These are phyloP conservation scores for Cygnus atratus DNA, from an alignment of 2,113 vertebrate species.

Conservation along the genomic window DNA sequence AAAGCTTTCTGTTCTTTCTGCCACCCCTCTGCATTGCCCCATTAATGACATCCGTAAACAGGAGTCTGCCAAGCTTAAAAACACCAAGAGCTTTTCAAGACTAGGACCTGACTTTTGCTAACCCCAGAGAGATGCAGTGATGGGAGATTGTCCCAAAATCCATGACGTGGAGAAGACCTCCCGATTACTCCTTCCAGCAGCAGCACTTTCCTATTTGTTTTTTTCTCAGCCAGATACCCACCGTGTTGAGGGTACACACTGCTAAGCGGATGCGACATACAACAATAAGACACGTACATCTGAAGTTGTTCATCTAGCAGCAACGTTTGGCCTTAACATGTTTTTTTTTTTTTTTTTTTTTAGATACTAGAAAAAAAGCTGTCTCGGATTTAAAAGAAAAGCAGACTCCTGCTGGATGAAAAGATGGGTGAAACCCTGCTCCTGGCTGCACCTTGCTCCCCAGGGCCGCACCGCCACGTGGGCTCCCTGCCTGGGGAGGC, in stretches of 20 bases:
- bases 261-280: background rate
- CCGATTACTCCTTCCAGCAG: background rate
- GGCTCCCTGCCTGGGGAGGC: background rate
- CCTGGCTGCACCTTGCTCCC: background rate
- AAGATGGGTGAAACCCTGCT: background rate
- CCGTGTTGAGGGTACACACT: background rate
- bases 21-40: background rate
- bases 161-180: background rate
- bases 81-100: background rate
- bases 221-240: background rate
- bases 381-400: background rate
- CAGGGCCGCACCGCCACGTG: accelerated
- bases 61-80: background rate
- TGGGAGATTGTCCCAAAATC: background rate
- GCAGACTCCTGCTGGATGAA: background rate
- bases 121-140: background rate
- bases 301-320: slow-evolving; percentile 58
- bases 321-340: slow-evolving; percentile 18
- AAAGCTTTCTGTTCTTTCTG: background rate
- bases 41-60: background rate
- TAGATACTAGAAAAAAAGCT: background rate
- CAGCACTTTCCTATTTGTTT: background rate
- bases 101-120: background rate
- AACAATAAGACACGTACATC: background rate
- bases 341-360: slow-evolving; percentile 2